phyloP scores from a whole-genome alignment of 1,140 invertebrate genomes.

The Pinna nobilis region DNA sequence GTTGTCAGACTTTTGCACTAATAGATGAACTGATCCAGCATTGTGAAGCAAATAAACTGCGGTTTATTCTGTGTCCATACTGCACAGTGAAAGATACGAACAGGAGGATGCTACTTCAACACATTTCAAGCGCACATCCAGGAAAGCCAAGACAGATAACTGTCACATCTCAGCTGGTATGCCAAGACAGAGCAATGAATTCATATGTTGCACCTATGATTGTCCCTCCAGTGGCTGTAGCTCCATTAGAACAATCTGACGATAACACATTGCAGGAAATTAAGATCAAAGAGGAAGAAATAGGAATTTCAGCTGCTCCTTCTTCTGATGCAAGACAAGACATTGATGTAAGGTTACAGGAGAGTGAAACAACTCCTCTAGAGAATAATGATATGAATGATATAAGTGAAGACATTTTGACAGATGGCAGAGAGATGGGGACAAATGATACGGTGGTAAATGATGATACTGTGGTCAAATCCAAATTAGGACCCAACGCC shows the following conservation, averaged over 20 bases:
- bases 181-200: slow-evolving; percentile 57
- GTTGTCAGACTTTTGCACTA: slow-evolving; percentile 43
- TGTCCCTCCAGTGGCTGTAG: no score
- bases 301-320: not conserved
- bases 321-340: not conserved
- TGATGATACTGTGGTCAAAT: not conserved
- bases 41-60: slow-evolving; percentile 55
- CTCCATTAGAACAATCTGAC: not conserved
- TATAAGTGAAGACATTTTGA: not conserved
- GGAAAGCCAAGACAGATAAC: slow-evolving; percentile 64
- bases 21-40: slow-evolving; percentile 47
- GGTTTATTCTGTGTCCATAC: slow-evolving; percentile 63
- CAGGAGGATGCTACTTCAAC: slow-evolving; percentile 52
- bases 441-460: not conserved
- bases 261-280: not conserved
- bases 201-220: slow-evolving; percentile 2
- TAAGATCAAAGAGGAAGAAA: not conserved
- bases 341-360: not conserved
- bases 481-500: not conserved
- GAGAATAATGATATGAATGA: not conserved
- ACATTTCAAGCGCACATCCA: slow-evolving; percentile 55
- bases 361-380: not conserved
- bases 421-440: not conserved
- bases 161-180: slow-evolving; percentile 61
- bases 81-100: slow-evolving; percentile 58